A percentile compares a stretch with the other conserved stretches of the same genome.
These are phyloP conservation scores for Pangasianodon hypophthalmus DNA, from an alignment of 2,113 vertebrate species.

Conservation along the genomic window DNA sequence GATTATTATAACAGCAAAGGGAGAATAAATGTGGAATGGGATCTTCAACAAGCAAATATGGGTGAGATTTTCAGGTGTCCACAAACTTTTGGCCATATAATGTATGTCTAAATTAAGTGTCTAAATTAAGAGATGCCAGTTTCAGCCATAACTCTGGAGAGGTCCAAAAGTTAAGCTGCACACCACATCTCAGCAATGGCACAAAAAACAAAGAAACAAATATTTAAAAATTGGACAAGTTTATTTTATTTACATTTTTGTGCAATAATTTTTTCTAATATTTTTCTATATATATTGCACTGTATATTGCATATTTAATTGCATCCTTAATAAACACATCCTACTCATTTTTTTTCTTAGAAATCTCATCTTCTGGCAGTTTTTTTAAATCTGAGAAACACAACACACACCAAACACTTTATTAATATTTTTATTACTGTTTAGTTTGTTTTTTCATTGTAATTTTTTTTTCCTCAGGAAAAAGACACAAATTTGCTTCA, in stretches of 20 bases:
- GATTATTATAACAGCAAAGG: neutral
- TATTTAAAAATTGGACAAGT: neutral
- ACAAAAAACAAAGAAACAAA: neutral
- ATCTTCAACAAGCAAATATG: neutral
- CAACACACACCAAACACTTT: conserved; percentile 15
- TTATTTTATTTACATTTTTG: neutral
- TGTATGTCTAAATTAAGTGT: too few relatives aligned
- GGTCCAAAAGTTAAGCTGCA: neutral
- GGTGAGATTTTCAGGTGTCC: neutral
- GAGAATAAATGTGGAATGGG: neutral
- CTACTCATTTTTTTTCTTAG: neutral
- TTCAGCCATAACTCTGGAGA: neutral
- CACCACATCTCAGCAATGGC: neutral
- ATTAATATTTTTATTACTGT: conserved; percentile 36
- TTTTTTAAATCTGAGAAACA: conserved; percentile 45
- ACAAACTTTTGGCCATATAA: neutral
- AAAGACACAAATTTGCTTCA: conserved; percentile 70
- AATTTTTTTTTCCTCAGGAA: conserved; percentile 66
- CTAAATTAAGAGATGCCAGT: neutral
- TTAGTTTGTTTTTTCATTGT: conserved; percentile 62
- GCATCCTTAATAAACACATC: neutral
- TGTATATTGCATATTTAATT: neutral
- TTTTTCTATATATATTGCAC: neutral
- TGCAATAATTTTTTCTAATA: neutral
- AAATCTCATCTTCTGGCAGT: neutral